phyloP scores from a whole-genome alignment of 2,797 vertebrate genomes.

The Diceros bicornis region DNA sequence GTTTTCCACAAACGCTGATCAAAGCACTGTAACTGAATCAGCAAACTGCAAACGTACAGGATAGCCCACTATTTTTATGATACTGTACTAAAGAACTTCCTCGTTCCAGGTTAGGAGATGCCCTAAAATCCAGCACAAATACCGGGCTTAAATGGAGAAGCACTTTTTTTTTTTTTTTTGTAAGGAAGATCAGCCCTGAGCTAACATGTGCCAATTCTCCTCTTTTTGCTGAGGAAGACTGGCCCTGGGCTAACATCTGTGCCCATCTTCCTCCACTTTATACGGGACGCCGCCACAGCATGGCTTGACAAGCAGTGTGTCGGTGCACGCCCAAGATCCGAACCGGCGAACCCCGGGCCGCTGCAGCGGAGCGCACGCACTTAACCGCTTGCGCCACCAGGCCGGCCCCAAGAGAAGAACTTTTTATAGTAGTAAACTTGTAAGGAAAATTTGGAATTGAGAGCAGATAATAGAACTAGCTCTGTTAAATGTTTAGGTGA shows the following conservation, averaged over 20 bases:
- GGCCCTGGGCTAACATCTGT: too few species aligned
- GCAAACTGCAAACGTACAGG: not conserved
- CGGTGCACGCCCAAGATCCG: too few species aligned
- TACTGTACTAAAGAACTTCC: not conserved
- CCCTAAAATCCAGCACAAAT: not conserved
- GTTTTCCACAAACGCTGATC: not conserved
- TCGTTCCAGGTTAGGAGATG: not conserved
- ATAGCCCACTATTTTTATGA: not conserved
- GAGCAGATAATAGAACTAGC: not conserved
- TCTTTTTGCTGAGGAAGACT: too few species aligned
- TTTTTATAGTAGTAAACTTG: not conserved
- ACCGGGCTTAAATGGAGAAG: not conserved
- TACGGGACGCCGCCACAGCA: too few species aligned
- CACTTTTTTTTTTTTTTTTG: not conserved
- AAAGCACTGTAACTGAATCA: not conserved
- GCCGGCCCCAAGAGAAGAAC: not conserved
- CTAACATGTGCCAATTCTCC: too few species aligned
- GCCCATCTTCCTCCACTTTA: too few species aligned
- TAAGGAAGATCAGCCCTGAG: too few species aligned
- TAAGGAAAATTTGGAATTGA: not conserved
- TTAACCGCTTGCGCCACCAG: too few species aligned
- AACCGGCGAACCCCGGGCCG: too few species aligned
- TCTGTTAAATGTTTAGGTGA: not conserved
- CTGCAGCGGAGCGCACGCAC: too few species aligned
- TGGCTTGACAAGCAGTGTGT: too few species aligned